Conservation (phyloP, 2,888 invertebrate genomes). For the Diloba caeruleocephala region DNA sequence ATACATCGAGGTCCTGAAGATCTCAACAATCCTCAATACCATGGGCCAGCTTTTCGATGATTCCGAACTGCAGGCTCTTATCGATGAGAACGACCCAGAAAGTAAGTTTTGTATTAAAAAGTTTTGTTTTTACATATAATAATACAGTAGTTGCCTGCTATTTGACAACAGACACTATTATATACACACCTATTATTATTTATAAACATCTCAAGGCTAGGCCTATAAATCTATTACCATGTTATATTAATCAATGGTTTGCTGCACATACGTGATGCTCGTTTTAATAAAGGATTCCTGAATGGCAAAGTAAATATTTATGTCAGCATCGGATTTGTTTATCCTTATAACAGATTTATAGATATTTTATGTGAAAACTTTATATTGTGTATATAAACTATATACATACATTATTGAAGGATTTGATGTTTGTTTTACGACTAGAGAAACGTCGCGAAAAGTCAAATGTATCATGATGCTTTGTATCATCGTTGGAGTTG, state of each 20-base stretch:
- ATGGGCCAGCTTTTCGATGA: slow-evolving; percentile 99
- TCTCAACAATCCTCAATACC: slow-evolving; percentile 97
- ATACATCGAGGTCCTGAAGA: slow-evolving; percentile 96
- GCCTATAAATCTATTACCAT: too few relatives aligned
- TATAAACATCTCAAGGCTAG: too few relatives aligned
- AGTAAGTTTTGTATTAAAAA: slow-evolving; percentile 73
- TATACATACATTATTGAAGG: too few relatives aligned
- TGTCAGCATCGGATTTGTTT: slow-evolving; percentile 18
- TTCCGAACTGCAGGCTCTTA: slow-evolving; percentile 95
- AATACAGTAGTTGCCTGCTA: background rate
- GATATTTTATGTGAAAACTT: slow-evolving; percentile 13
- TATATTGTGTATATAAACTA: too few relatives aligned
- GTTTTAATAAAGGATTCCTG: slow-evolving; percentile 7
- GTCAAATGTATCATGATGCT: background rate
- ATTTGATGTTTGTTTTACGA: background rate
- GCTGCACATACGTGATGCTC: background rate
- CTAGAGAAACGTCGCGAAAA: slow-evolving; percentile 1
- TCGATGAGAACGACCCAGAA: slow-evolving; percentile 97
- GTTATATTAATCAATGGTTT: slow-evolving; percentile 12
- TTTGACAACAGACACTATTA: slow-evolving; percentile 2
- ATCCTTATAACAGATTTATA: slow-evolving; percentile 10
- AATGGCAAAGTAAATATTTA: slow-evolving; percentile 34
- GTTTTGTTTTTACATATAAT: background rate
- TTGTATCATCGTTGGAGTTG: slow-evolving; percentile 7
- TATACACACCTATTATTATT: too few relatives aligned